These are phyloP conservation scores for Erythrolamprus reginae DNA, from an alignment of 2,113 vertebrate species.

Conservation along the genomic window DNA sequence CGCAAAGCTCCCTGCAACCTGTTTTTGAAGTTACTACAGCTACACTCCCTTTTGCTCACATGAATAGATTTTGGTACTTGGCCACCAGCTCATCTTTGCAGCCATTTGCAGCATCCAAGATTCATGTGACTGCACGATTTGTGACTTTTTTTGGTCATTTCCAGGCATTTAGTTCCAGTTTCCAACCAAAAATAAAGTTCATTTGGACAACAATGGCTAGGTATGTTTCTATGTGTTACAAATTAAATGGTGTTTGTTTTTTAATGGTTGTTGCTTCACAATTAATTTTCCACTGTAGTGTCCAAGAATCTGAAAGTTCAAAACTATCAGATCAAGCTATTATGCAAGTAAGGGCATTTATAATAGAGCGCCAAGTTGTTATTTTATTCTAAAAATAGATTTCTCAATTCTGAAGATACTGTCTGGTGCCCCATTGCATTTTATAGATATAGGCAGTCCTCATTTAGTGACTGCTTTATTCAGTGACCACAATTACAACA, in stretches of 20 bases:
- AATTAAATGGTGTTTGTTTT: fast-evolving
- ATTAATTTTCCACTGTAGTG: neutral
- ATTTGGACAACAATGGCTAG: neutral
- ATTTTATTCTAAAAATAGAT: neutral
- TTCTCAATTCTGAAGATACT: neutral
- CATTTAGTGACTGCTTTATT: neutral
- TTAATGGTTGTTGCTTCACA: slow-evolving; percentile 8
- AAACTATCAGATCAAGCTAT: neutral
- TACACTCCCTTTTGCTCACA: neutral
- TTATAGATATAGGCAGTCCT: neutral
- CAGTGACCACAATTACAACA: neutral
- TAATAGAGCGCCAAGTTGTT: neutral
- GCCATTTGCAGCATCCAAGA: neutral
- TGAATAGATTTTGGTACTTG: neutral
- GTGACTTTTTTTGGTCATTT: neutral
- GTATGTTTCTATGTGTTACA: neutral
- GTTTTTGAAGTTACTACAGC: neutral
- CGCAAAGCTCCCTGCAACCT: neutral
- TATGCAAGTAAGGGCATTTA: neutral
- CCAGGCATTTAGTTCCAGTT: too few species aligned
- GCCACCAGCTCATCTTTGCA: neutral
- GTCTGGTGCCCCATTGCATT: neutral
- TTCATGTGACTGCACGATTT: neutral
- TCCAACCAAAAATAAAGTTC: too few species aligned
- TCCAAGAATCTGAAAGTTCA: fast-evolving